Evolutionary conservation across 1,140 invertebrate species (phyloP).

Genomic region (Pararge aegeria): DNA sequence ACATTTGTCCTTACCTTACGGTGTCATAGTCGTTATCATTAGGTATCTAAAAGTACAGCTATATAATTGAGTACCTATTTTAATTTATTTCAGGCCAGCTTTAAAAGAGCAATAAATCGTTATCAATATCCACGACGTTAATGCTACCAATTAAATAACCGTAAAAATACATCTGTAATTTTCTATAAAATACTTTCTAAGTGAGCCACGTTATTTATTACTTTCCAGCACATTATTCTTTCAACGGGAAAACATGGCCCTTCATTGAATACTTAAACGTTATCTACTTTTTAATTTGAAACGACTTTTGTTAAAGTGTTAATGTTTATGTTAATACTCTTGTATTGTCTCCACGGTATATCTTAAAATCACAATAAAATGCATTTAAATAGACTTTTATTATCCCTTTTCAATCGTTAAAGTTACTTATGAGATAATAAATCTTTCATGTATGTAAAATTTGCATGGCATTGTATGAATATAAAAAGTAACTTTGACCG

Average conservation of each 20-base stretch:
- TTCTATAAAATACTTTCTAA: conserved; percentile 44
- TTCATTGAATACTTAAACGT: conserved; percentile 7
- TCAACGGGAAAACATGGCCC: conserved; percentile 36
- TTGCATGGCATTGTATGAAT: too few relatives aligned
- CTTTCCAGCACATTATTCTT: conserved; percentile 32
- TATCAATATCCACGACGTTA: conserved; percentile 49
- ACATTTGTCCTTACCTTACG: too few relatives aligned
- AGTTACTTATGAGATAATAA: neutral
- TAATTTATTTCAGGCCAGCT: too few relatives aligned
- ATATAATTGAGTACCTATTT: too few relatives aligned
- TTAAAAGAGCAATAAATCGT: conserved; percentile 51
- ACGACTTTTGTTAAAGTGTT: neutral
- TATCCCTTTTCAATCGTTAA: neutral
- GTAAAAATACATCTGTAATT: conserved; percentile 38
- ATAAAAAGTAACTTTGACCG: too few relatives aligned
- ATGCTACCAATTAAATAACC: conserved; percentile 58
- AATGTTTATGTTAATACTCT: neutral
- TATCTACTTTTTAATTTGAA: neutral
- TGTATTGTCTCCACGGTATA: neutral
- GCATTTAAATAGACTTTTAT: neutral
- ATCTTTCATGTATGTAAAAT: too few relatives aligned
- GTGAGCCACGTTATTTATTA: conserved; percentile 39
- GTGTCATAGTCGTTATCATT: too few relatives aligned
- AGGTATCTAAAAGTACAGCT: too few relatives aligned
- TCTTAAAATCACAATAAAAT: neutral